Base-by-base conservation (phyloP, 2,888 invertebrate species). In the Pterostichus niger region DNA sequence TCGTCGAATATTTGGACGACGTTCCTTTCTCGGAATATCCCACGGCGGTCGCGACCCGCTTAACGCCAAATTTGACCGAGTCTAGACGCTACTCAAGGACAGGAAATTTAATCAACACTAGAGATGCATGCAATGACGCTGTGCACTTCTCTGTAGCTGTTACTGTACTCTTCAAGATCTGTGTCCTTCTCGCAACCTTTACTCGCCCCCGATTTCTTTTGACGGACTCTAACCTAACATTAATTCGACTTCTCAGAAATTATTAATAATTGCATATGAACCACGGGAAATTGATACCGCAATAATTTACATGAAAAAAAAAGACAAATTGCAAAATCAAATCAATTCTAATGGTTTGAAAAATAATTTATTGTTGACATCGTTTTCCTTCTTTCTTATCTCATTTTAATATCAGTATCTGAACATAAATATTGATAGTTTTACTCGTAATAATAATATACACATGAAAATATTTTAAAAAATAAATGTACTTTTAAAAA, bases 31-130 rank as follows among this genome's bases (percentile, higher is more conserved):
- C 10, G 44, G 80, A 80, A 80, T 64, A 49, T 68, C 80, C 80
- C 68, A 68, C 68, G 61, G 79, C 61, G 56, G 77, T 77, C 77
- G 77, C 77, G 56, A 64, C 80, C 64, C 49, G 64, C 64, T 80
- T 80, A 80, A 68, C 64, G 80, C 80, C 80, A 64, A 80, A 80
- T 80, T 80, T 80, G 80, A 80, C 80, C 68, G 81, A 81, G 81
- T 81, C 81, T 81, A 81, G 81, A 81, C 81, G 73, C 71, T 52
- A 9, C 46, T 81, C 81, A 81, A 81, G 81, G 81, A 81, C 81
- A 73, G 73, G 81, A 81, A 71, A 81, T 81, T 81, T 81, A 81
- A 81, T 81, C 71, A 81, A 56, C 44, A 3, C 40, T 81, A 81
- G 40, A 71, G 71, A 56, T 80, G 52, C 68, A 56, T 80, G 64